phyloP scores from a whole-genome alignment of 2,888 invertebrate genomes.

The Vesta saturnalis region DNA sequence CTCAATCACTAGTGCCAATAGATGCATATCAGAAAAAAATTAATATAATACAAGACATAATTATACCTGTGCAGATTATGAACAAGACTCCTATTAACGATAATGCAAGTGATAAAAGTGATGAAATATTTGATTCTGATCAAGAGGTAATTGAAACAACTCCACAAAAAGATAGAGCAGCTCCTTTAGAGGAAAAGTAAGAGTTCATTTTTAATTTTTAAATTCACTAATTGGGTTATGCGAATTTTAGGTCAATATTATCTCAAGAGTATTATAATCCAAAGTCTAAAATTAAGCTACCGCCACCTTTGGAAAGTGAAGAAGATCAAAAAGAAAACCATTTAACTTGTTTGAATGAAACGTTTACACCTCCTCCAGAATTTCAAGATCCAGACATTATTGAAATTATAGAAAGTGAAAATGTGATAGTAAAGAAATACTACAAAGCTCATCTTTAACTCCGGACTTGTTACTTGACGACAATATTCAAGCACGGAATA shows the following conservation, averaged over 20 bases:
- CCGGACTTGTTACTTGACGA: conserved; percentile 22
- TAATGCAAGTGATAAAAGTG: conserved; percentile 24
- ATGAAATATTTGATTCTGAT: conserved; percentile 43
- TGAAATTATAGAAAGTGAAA: background rate
- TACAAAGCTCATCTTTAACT: conserved; percentile 21
- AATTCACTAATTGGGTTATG: no score
- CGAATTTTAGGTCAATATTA: background rate
- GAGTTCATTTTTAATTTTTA: background rate
- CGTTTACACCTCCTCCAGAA: conserved; percentile 45
- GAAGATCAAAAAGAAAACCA: conserved; percentile 16
- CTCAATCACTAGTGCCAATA: background rate
- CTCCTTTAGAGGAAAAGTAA: background rate
- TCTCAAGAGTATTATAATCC: conserved; percentile 23
- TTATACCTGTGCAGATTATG: background rate
- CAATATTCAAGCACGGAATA: background rate
- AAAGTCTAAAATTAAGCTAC: conserved; percentile 13
- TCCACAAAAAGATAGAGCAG: conserved; percentile 44
- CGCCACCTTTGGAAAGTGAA: conserved; percentile 18
- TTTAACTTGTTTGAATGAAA: conserved; percentile 30
- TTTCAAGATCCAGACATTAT: conserved; percentile 43
- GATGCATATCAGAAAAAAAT: background rate
- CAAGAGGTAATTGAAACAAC: conserved; percentile 53
- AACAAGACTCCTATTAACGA: background rate
- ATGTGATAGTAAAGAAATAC: background rate
- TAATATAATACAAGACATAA: conserved; percentile 3